These are phyloP conservation scores for Phallusia fumigata DNA, from an alignment of 23 tunicate species.

Conservation along the genomic window DNA sequence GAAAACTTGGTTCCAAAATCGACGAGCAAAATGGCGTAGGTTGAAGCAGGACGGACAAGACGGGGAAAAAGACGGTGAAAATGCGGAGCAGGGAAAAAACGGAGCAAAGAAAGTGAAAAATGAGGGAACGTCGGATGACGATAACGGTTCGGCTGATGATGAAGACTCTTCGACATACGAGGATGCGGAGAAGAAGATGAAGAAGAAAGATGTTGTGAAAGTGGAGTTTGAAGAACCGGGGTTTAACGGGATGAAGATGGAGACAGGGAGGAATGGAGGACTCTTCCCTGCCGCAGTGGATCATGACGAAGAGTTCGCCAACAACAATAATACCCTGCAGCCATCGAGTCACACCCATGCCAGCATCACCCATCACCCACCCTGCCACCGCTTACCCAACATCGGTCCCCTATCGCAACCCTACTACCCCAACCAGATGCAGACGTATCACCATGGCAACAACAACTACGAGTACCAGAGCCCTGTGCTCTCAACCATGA, in stretches of 20 bases:
- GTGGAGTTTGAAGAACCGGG: constrained; percentile 3
- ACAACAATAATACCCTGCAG: neutral
- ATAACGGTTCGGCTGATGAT: constrained; percentile 34
- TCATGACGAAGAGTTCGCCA: neutral
- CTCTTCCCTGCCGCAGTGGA: neutral
- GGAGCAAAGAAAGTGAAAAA: constrained; percentile 10
- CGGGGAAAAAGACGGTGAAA: constrained; percentile 32
- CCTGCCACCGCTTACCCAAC: constrained; percentile 12
- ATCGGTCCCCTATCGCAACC: constrained; percentile 23
- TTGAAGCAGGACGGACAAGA: constrained; percentile 78
- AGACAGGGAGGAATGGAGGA: neutral
- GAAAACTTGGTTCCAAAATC: constrained; percentile 97
- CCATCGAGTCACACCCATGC: neutral
- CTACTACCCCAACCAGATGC: constrained; percentile 31
- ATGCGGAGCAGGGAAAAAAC: constrained; percentile 11
- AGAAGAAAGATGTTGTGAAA: constrained; percentile 1
- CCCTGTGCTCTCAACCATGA: neutral
- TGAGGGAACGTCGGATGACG: constrained; percentile 34
- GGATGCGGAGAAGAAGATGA: constrained; percentile 8
- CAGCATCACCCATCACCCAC: constrained; percentile 4
- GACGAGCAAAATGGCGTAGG: constrained; percentile 93
- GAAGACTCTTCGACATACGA: constrained; percentile 18
- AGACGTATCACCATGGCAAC: constrained; percentile 13
- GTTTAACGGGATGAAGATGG: neutral
- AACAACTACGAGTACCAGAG: neutral